These are phyloP conservation scores for Salarias fasciatus DNA, from an alignment of 2,797 vertebrate species.

Conservation along the genomic window DNA sequence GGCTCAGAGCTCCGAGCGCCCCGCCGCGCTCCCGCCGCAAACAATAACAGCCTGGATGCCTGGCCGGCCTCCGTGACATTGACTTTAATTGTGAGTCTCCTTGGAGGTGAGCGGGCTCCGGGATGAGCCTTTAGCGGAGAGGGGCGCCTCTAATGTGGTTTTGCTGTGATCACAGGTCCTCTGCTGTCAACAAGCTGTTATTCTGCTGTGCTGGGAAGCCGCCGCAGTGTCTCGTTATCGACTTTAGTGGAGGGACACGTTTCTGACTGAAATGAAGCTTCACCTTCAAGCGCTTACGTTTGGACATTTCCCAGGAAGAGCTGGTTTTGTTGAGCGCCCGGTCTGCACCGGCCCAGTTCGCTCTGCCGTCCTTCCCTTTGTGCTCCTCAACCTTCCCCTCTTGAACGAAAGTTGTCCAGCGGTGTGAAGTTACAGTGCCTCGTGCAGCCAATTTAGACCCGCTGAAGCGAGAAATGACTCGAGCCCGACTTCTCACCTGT, in stretches of 20 bases:
- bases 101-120: slow-evolving; percentile 34
- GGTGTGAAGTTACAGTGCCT: slow-evolving; percentile 51
- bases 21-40: slow-evolving; percentile 58
- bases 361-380: too few species aligned
- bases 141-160: slow-evolving; percentile 46
- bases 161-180: slow-evolving; percentile 41
- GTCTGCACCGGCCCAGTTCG: slow-evolving; percentile 22
- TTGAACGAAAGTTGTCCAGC: slow-evolving; percentile 43
- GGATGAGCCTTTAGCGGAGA: slow-evolving; percentile 38
- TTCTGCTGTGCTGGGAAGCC: slow-evolving; percentile 9
- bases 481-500: slow-evolving; percentile 39
- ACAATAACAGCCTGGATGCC: slow-evolving; percentile 66
- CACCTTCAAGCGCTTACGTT: too few species aligned
- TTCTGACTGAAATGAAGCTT: not conserved
- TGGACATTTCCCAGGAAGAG: not conserved
- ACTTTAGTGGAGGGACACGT: slow-evolving; percentile 12
- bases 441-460: slow-evolving; percentile 42
- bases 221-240: not conserved
- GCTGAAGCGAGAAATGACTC: slow-evolving; percentile 60
- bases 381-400: slow-evolving; percentile 37
- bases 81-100: slow-evolving; percentile 64
- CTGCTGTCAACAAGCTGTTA: slow-evolving; percentile 15
- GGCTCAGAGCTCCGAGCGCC: slow-evolving; percentile 60
- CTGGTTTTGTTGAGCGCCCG: not conserved
- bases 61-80: slow-evolving; percentile 54